A percentile compares a stretch with the other conserved stretches of the same genome.
phyloP scores from a whole-genome alignment of 1,140 invertebrate species.

The Myzus persicae region DNA sequence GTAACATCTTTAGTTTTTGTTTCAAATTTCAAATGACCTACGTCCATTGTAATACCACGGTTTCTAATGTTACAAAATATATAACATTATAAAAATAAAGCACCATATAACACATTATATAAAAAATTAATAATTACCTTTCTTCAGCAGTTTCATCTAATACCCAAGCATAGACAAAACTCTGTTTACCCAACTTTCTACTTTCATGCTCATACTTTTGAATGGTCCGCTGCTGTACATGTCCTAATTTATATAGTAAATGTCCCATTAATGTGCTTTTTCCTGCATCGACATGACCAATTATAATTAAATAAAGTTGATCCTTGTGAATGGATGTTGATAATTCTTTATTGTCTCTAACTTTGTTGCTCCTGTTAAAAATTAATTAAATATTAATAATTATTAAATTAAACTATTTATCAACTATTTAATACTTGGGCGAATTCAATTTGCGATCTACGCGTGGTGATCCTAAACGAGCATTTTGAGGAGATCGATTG shows the following conservation, averaged over 20 bases:
- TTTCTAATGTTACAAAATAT: conserved; percentile 66
- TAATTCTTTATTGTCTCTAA: conserved; percentile 63
- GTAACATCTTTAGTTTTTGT: conserved; percentile 83
- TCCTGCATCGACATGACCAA: conserved; percentile 99
- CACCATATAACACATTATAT: not conserved
- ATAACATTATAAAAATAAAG: not conserved
- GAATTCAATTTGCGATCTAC: conserved; percentile 61
- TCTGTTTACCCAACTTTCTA: conserved; percentile 96
- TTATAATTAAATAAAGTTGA: conserved; percentile 92
- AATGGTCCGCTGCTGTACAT: conserved; percentile 89
- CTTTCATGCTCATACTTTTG: conserved; percentile 99
- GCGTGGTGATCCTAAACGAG: conserved; percentile 43
- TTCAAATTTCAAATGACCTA: conserved; percentile 93
- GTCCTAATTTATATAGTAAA: conserved; percentile 86
- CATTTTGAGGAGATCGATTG: conserved; percentile 47
- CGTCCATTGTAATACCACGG: conserved; percentile 95
- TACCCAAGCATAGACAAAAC: conserved; percentile 98
- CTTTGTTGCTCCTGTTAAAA: conserved; percentile 16
- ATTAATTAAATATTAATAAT: not conserved
- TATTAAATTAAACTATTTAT: not conserved
- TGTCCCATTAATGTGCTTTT: conserved; percentile 98
- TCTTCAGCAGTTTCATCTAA: conserved; percentile 99
- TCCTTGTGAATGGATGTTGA: conserved; percentile 79
- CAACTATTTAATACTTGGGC: conserved; percentile 17
- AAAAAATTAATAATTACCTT: conserved; percentile 69